These are phyloP conservation scores for Arrhamphus sclerolepis DNA, from an alignment of 2,797 vertebrate genomes.

Conservation along the genomic window DNA sequence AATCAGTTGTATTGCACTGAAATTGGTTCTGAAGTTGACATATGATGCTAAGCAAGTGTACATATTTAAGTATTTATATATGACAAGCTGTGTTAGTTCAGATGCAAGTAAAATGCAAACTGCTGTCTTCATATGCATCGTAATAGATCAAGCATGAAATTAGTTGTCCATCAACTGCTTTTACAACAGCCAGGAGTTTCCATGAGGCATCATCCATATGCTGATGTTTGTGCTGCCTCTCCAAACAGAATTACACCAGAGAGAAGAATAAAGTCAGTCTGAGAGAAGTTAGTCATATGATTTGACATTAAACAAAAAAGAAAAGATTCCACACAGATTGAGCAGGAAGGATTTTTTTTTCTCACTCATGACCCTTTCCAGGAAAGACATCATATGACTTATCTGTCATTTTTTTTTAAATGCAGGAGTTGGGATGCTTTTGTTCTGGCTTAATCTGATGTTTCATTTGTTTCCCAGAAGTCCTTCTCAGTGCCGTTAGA, in stretches of 20 bases:
- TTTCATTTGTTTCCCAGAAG: constrained; percentile 56
- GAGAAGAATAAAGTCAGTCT: constrained; percentile 11
- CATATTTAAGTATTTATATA: background rate
- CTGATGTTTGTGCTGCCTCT: constrained; percentile 2
- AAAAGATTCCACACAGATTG: constrained; percentile 28
- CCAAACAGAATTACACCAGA: constrained; percentile 8
- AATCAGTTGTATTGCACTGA: too few species aligned
- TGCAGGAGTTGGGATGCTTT: constrained; percentile 3
- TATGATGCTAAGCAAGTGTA: background rate
- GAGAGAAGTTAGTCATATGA: constrained; percentile 27
- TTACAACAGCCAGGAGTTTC: background rate
- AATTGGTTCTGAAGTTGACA: too few species aligned
- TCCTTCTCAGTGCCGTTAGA: constrained; percentile 8
- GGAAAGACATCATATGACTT: constrained; percentile 36
- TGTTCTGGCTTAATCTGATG: constrained; percentile 24
- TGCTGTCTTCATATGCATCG: constrained; percentile 12
- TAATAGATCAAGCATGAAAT: constrained; percentile 48
- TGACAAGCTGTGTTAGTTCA: too few species aligned
- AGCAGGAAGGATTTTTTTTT: constrained; percentile 34
- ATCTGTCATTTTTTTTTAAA: constrained; percentile 15
- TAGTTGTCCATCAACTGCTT: constrained; percentile 22
- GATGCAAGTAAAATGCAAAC: too few species aligned
- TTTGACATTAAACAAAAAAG: constrained; percentile 31
- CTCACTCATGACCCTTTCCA: constrained; percentile 34
- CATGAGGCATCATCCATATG: background rate